These are phyloP conservation scores for Numenius phaeopus DNA, from an alignment of 2,797 vertebrate species.

Conservation along the genomic window DNA sequence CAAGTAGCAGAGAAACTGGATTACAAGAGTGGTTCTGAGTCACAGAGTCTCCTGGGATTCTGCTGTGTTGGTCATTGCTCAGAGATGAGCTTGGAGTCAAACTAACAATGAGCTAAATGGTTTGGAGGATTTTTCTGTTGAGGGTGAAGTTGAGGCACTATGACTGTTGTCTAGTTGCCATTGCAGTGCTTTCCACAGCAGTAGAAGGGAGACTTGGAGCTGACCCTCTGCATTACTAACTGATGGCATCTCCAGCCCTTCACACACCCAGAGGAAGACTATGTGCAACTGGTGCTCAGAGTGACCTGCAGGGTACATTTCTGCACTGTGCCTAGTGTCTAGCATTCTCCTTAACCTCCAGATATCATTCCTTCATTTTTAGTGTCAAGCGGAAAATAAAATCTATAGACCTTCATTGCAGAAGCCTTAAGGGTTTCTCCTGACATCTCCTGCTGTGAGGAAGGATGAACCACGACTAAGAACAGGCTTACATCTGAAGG, in stretches of 20 bases:
- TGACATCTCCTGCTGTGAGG: not conserved
- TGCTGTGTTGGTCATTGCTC: not conserved
- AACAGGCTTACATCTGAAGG: not conserved
- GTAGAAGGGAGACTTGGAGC: not conserved
- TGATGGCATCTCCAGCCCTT: not conserved
- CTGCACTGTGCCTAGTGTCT: not conserved
- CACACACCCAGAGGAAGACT: not conserved
- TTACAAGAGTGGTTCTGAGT: conserved; percentile 9
- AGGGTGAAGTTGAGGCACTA: not conserved
- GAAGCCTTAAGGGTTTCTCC: not conserved
- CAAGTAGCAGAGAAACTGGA: not conserved
- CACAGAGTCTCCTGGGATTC: not conserved
- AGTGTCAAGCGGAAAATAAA: not conserved
- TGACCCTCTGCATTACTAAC: not conserved
- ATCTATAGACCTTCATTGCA: not conserved
- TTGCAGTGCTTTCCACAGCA: not conserved
- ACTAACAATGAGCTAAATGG: not conserved
- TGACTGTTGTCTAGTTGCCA: not conserved
- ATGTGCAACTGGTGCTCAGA: not conserved
- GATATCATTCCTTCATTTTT: not conserved
- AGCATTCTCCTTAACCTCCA: not conserved
- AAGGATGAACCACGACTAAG: not conserved
- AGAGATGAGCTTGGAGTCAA: not conserved
- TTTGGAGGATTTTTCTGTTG: not conserved
- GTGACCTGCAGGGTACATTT: not conserved